Evolutionary conservation across 2,113 vertebrate species (phyloP).

Genomic region (Rutilus rutilus): DNA sequence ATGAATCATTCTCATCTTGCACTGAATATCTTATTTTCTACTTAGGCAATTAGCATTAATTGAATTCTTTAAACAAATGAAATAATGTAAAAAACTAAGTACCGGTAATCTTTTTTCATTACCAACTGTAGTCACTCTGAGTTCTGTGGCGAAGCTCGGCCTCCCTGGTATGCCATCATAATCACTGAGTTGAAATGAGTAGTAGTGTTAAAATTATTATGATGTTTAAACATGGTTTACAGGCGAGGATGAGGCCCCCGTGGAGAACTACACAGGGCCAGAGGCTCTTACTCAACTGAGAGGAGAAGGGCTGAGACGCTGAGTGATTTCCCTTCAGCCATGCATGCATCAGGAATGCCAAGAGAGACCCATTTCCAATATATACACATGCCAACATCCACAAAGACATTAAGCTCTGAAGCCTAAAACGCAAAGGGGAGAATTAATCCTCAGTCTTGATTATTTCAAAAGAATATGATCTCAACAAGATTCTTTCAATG

Average conservation of each 20-base stretch:
- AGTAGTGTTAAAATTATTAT: constrained; percentile 39
- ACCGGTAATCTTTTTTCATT: neutral
- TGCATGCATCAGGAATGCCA: constrained; percentile 6
- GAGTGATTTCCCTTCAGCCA: constrained; percentile 31
- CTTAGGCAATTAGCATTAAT: neutral
- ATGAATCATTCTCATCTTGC: neutral
- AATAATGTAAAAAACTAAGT: neutral
- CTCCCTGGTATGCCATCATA: neutral
- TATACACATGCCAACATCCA: neutral
- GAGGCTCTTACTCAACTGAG: constrained; percentile 15
- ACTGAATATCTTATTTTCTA: neutral
- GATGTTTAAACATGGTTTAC: constrained; percentile 44
- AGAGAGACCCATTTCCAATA: constrained; percentile 22
- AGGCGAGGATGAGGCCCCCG: constrained; percentile 28
- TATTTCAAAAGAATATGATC: constrained; percentile 4
- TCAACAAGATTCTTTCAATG: no score
- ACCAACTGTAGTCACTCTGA: neutral
- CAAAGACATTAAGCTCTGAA: neutral
- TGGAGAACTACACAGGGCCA: neutral
- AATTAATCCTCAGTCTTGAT: neutral
- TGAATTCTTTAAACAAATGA: neutral
- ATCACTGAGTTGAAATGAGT: constrained; percentile 37
- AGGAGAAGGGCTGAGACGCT: constrained; percentile 4
- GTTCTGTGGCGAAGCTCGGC: neutral
- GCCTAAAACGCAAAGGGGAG: neutral